Percentiles rank a stretch among this genome's conserved stretches.
phyloP scores from a whole-genome alignment of 2,113 vertebrate species.

The Calyptomena viridis region DNA sequence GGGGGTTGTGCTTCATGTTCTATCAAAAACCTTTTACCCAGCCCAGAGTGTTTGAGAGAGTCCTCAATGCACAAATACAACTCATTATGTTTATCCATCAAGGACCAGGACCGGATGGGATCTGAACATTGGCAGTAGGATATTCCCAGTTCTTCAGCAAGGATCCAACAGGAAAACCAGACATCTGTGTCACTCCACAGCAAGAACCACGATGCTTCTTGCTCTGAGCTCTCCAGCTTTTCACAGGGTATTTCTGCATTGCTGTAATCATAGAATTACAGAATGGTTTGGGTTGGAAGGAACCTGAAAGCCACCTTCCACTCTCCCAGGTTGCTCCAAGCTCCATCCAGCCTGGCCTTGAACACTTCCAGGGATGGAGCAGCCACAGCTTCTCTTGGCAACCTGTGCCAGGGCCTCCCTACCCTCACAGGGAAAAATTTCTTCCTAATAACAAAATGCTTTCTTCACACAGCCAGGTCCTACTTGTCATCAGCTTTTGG shows the following conservation, averaged over 20 bases:
- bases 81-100: background rate
- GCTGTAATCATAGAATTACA: background rate
- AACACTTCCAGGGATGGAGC: background rate
- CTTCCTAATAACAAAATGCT: background rate
- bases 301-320: background rate
- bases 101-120: background rate
- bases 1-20: background rate
- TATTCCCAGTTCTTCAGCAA: background rate
- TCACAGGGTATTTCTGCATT: accelerated
- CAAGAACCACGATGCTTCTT: background rate
- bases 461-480: background rate
- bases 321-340: background rate
- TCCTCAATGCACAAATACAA: background rate
- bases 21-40: background rate
- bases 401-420: background rate
- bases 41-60: background rate
- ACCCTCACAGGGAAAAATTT: background rate
- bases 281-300: background rate
- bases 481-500: background rate
- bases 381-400: background rate
- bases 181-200: background rate
- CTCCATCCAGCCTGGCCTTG: background rate
- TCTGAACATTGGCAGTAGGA: background rate
- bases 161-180: background rate
- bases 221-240: background rate